phyloP scores from a whole-genome alignment of 2,888 invertebrate genomes.

The Nebria salina region DNA sequence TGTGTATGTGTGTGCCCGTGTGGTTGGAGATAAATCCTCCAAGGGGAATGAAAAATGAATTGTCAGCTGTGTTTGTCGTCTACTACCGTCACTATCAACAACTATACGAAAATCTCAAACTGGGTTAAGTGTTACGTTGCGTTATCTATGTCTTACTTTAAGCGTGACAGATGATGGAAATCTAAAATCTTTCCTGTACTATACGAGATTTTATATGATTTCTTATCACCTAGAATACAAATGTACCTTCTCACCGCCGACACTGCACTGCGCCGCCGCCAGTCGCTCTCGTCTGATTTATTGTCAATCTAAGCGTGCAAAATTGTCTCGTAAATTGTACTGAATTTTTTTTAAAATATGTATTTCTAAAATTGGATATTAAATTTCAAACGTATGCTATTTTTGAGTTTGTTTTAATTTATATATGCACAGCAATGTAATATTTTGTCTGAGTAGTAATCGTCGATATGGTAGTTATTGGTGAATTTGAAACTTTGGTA shows the following conservation, averaged over 20 bases:
- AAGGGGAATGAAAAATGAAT: conserved; percentile 45
- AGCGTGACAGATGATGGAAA: neutral
- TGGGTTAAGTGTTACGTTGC: conserved; percentile 40
- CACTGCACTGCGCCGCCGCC: too few relatives aligned
- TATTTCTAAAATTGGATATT: neutral
- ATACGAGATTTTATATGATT: conserved; percentile 1
- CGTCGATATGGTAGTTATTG: neutral
- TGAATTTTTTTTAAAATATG: neutral
- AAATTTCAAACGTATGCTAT: too few relatives aligned
- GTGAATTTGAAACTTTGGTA: neutral
- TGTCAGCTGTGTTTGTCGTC: conserved; percentile 44
- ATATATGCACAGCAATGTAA: neutral
- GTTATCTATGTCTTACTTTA: neutral
- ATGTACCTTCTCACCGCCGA: neutral
- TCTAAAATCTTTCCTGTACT: neutral
- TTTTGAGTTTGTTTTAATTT: too few relatives aligned
- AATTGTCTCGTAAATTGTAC: neutral
- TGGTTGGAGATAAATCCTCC: conserved; percentile 25
- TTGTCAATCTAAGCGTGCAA: neutral
- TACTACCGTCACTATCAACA: neutral
- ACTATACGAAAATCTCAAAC: conserved; percentile 38
- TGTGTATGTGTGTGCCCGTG: neutral
- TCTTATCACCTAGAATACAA: neutral
- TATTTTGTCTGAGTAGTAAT: neutral
- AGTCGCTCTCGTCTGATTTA: neutral